Conservation (phyloP, 1,140 invertebrate species). For the Drosophila carrolli region DNA sequence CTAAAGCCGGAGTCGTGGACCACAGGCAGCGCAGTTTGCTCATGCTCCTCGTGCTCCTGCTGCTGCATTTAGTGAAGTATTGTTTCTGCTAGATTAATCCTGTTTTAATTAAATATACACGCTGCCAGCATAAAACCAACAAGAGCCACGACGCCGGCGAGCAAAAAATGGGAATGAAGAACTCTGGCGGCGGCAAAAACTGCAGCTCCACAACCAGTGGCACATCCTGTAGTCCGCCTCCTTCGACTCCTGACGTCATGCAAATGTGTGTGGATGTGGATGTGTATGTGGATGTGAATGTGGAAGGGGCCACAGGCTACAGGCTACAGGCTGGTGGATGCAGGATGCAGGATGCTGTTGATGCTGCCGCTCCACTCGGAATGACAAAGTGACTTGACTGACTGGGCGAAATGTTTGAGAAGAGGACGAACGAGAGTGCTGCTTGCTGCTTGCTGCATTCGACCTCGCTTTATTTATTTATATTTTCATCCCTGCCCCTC, state of each 20-base stretch:
- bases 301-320: constrained; percentile 9
- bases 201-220: constrained; percentile 15
- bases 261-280: constrained; percentile 36
- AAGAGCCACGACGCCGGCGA: constrained; percentile 44
- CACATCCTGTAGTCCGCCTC: constrained; percentile 24
- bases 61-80: constrained; percentile 82
- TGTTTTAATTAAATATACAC: constrained; percentile 83
- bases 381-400: constrained; percentile 79
- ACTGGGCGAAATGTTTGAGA: constrained; percentile 42
- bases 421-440: constrained; percentile 33
- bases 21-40: constrained; percentile 13
- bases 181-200: constrained; percentile 43
- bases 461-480: constrained; percentile 83
- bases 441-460: constrained; percentile 47
- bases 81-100: constrained; percentile 83
- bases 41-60: constrained; percentile 33
- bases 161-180: constrained; percentile 34
- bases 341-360: constrained; percentile 42
- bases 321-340: background rate
- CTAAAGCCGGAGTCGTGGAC: constrained; percentile 17
- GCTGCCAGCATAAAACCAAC: constrained; percentile 81
- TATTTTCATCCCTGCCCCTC: constrained; percentile 60
- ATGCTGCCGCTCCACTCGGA: constrained; percentile 48
- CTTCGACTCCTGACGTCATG: constrained; percentile 72
- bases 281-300: background rate